phyloP scores from a whole-genome alignment of 2,113 vertebrate species.

The Syngnathus scovelli region DNA sequence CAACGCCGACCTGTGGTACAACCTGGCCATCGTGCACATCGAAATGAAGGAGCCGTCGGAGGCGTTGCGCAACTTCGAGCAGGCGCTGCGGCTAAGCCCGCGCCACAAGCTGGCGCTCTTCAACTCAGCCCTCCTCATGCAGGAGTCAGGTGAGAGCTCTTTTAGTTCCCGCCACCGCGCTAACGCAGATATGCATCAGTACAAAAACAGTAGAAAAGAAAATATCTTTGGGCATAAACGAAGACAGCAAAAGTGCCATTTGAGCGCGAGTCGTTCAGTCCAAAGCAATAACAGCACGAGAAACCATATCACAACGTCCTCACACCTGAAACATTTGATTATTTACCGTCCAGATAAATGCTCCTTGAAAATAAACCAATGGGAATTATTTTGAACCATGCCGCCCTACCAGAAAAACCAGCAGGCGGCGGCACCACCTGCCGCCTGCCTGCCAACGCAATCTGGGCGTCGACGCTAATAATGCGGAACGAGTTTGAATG shows the following conservation, averaged over 20 bases:
- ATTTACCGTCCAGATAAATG: not conserved
- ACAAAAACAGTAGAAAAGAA: too few relatives aligned
- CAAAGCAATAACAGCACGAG: not conserved
- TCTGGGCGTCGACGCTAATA: slow-evolving; percentile 18
- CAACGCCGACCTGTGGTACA: slow-evolving; percentile 98
- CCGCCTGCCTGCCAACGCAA: not conserved
- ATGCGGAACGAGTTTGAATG: slow-evolving; percentile 20
- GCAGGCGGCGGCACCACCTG: not conserved
- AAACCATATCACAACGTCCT: not conserved
- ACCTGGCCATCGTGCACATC: slow-evolving; percentile 95
- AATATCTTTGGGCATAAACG: too few relatives aligned
- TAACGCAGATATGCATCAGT: too few relatives aligned
- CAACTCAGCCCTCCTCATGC: slow-evolving; percentile 95
- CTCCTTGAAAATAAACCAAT: not conserved
- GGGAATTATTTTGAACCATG: not conserved
- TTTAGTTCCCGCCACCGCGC: not conserved
- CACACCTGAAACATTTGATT: not conserved
- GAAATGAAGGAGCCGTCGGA: slow-evolving; percentile 94
- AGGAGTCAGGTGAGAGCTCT: slow-evolving; percentile 87
- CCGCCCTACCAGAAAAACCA: not conserved
- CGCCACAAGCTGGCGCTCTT: slow-evolving; percentile 89
- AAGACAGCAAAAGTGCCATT: too few relatives aligned
- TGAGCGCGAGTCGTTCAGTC: too few relatives aligned
- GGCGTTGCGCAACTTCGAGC: slow-evolving; percentile 92
- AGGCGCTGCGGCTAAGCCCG: slow-evolving; percentile 85